These are phyloP conservation scores for Hydrotaea diabolus DNA, from an alignment of 2,888 invertebrate genomes.

Conservation along the genomic window DNA sequence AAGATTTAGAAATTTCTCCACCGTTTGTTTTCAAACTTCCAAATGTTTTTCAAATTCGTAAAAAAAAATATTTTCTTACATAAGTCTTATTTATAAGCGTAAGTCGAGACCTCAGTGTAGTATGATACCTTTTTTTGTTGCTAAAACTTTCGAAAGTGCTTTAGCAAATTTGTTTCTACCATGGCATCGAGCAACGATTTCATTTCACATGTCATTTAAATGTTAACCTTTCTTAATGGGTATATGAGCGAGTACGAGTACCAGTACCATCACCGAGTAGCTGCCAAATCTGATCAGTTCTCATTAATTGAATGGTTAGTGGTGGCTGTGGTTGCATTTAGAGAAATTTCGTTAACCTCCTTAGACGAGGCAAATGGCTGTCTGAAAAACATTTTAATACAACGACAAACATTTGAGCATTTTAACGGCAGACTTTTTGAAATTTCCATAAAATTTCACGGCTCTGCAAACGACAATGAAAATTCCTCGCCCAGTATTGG, in stretches of 20 bases:
- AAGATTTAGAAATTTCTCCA: too few species aligned
- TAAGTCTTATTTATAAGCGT: neutral
- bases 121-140: neutral
- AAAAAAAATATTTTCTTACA: too few species aligned
- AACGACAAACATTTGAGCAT: constrained; percentile 32
- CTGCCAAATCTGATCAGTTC: neutral
- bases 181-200: constrained; percentile 7
- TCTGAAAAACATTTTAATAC: constrained; percentile 9
- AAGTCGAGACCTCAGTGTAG: constrained; percentile 26
- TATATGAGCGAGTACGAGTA: neutral
- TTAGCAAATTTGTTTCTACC: constrained; percentile 56
- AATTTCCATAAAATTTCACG: constrained; percentile 4
- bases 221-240: constrained; percentile 24
- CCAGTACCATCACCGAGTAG: neutral
- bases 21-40: too few species aligned
- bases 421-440: neutral
- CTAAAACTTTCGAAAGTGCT: constrained; percentile 48
- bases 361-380: neutral
- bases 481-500: neutral
- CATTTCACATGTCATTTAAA: constrained; percentile 41
- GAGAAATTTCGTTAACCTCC: constrained; percentile 18
- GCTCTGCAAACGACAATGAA: neutral
- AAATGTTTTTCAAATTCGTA: too few species aligned
- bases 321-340: neutral
- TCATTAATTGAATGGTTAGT: constrained; percentile 31